Percentiles rank a stretch among this genome's conserved stretches.
These are phyloP conservation scores for Sminthurides bifidus DNA, from an alignment of 1,140 invertebrate species.

Conservation along the genomic window DNA sequence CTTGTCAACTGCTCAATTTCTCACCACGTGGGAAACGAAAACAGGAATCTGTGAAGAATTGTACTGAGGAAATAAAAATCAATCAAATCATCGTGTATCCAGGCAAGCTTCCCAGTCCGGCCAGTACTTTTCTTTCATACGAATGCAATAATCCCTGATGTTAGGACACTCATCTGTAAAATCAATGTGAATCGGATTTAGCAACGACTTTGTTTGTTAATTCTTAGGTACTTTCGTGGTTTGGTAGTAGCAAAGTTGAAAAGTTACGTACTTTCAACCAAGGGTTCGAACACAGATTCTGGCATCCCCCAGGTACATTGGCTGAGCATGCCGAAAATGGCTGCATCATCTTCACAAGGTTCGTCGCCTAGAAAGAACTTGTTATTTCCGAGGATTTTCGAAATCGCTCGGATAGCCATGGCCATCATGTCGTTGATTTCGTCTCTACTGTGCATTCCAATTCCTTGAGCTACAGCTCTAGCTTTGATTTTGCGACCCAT, in stretches of 20 bases:
- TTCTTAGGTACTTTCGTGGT: too few relatives aligned
- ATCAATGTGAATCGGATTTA: not conserved
- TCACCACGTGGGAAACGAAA: too few relatives aligned
- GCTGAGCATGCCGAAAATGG: conserved; percentile 38
- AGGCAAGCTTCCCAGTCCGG: conserved; percentile 14
- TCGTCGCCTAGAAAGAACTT: conserved; percentile 37
- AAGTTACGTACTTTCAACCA: too few relatives aligned
- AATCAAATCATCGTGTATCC: too few relatives aligned
- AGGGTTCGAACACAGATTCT: conserved; percentile 32
- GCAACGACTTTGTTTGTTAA: too few relatives aligned
- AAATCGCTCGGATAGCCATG: conserved; percentile 16
- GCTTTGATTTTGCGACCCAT: not conserved
- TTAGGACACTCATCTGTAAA: conserved; percentile 12
- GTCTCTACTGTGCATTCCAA: conserved; percentile 7
- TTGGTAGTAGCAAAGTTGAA: too few relatives aligned
- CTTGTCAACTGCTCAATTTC: too few relatives aligned
- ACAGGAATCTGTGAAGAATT: too few relatives aligned
- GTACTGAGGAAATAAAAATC: too few relatives aligned
- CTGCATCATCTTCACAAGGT: conserved; percentile 38
- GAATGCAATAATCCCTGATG: conserved; percentile 14
- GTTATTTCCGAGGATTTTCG: conserved; percentile 23
- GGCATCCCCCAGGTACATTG: conserved; percentile 38
- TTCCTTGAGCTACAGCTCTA: conserved; percentile 1
- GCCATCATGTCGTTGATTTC: conserved; percentile 3
- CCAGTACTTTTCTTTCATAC: conserved; percentile 19